Evolutionary conservation across 2,888 invertebrate species (phyloP).

Genomic region (Caenorhabditis sp.): DNA sequence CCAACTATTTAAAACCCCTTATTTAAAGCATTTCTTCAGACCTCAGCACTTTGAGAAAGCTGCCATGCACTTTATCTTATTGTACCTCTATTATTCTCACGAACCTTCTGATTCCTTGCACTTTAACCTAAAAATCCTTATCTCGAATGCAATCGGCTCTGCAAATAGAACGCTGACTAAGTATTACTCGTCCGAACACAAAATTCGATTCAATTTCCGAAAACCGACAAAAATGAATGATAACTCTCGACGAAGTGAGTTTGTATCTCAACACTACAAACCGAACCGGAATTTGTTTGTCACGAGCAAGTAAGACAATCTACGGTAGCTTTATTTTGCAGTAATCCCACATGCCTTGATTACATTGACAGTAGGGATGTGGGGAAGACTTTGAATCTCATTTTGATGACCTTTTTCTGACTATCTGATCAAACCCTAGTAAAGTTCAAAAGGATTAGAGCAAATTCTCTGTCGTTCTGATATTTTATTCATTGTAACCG

Average conservation of each 20-base stretch:
- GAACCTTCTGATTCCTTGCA: too few species aligned
- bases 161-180: too few species aligned
- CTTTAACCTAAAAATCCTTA: too few species aligned
- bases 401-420: background rate
- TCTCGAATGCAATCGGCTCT: too few species aligned
- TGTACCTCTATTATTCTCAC: background rate
- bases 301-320: conserved; percentile 10
- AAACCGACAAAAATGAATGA: background rate
- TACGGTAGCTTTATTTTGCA: conserved; percentile 40
- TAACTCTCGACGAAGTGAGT: background rate
- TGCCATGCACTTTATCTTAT: too few species aligned
- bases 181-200: too few species aligned
- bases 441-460: conserved; percentile 23
- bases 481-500: background rate
- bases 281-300: conserved; percentile 16
- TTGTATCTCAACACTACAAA: conserved; percentile 31
- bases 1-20: too few species aligned
- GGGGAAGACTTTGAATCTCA: background rate
- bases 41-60: too few species aligned
- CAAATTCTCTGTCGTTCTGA: background rate
- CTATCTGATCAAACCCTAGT: background rate
- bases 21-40: too few species aligned
- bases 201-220: background rate
- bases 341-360: conserved; percentile 25
- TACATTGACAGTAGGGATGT: conserved; percentile 9